phyloP scores from a whole-genome alignment of 2,113 vertebrate genomes.

The Gymnorhina tibicen region DNA sequence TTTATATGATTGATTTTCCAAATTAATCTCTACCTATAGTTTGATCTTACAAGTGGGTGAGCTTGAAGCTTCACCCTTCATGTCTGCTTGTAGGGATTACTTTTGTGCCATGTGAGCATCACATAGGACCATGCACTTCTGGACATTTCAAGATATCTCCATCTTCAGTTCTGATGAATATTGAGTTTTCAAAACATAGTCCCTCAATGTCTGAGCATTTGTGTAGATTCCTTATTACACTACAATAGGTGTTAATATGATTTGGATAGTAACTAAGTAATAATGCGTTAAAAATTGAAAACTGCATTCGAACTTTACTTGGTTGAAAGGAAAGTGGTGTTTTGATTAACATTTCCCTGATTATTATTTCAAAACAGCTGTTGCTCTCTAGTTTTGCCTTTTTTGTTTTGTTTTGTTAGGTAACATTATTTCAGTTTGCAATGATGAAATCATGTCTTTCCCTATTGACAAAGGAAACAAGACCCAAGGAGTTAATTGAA shows the following conservation, averaged over 20 bases:
- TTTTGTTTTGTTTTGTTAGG: background rate
- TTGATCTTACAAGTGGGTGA: background rate
- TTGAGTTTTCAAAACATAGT: background rate
- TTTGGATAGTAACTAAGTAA: background rate
- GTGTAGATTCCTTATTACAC: background rate
- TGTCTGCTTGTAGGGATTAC: background rate
- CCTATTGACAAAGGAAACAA: background rate
- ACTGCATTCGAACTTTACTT: background rate
- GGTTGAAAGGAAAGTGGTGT: background rate
- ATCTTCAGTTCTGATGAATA: background rate
- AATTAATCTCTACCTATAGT: background rate
- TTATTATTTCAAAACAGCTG: background rate
- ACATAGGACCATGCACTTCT: background rate
- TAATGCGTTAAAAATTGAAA: background rate
- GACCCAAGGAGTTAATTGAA: background rate
- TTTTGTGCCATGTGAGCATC: background rate
- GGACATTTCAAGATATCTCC: background rate
- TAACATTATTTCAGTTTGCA: background rate
- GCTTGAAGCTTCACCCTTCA: rapidly evolving
- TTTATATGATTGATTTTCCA: background rate
- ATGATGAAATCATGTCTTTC: background rate
- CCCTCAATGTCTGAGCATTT: background rate
- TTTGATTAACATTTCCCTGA: background rate
- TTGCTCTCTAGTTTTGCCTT: background rate
- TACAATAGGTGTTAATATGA: background rate